Conservation (phyloP, 2,113 vertebrate genomes). For the Lampris megalopsis region DNA sequence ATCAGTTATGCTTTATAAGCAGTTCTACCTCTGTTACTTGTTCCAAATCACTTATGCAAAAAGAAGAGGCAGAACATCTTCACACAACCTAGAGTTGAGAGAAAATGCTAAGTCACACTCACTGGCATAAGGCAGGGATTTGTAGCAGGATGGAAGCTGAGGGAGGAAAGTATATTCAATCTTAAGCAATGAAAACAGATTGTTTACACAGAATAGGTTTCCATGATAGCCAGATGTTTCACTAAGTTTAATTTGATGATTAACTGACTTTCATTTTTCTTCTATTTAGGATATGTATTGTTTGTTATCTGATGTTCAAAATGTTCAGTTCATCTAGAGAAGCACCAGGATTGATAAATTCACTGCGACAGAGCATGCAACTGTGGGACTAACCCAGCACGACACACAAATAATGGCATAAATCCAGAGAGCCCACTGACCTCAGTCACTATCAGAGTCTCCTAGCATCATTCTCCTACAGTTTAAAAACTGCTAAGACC, state of each 20-base stretch:
- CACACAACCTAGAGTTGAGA: background rate
- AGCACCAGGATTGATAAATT: slow-evolving; percentile 28
- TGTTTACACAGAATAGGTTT: background rate
- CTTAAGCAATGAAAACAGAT: no score
- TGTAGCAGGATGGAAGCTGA: no score
- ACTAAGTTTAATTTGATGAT: slow-evolving; percentile 7
- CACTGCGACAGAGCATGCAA: background rate
- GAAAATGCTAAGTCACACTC: background rate
- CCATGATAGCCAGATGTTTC: background rate
- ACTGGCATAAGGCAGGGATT: background rate
- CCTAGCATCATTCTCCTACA: no score
- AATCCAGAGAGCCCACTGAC: background rate
- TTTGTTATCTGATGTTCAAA: background rate
- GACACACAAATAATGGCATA: background rate
- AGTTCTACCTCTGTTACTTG: background rate
- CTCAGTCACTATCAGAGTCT: no score
- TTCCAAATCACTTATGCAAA: background rate
- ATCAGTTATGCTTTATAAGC: background rate
- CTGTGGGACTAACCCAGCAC: background rate
- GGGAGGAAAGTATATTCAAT: no score
- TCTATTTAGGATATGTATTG: slow-evolving; percentile 10
- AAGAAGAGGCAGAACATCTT: background rate
- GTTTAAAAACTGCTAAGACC: no score
- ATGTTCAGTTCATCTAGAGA: slow-evolving; percentile 14
- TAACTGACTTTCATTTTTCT: slow-evolving; percentile 21